Evolutionary conservation across 2,797 vertebrate genomes (phyloP).

Genomic region (Ptychadena robeensis): DNA sequence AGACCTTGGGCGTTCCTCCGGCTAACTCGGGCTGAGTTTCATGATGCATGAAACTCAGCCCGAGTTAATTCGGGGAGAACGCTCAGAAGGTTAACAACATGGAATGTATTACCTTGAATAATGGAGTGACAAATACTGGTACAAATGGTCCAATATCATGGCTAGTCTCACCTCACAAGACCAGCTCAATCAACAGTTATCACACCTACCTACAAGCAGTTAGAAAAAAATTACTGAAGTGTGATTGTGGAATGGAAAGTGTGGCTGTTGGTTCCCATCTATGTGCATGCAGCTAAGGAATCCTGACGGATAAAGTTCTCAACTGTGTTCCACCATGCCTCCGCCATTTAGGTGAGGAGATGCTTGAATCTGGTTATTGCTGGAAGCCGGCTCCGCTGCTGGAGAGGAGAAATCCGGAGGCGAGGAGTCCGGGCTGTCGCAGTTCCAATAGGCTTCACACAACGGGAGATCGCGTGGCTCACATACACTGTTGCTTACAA

Average conservation of each 20-base stretch:
- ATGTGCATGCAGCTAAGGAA: not conserved
- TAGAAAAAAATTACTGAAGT: not conserved
- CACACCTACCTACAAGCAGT: not conserved
- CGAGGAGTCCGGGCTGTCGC: slow-evolving; percentile 81
- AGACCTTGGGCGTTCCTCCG: too few species aligned
- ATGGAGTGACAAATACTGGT: too few species aligned
- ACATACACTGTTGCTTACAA: slow-evolving; percentile 94
- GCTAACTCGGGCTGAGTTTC: too few species aligned
- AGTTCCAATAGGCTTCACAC: slow-evolving; percentile 89
- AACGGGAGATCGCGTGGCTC: slow-evolving; percentile 91
- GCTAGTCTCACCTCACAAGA: not conserved
- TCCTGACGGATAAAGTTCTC: slow-evolving; percentile 63
- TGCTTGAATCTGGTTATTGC: slow-evolving; percentile 77
- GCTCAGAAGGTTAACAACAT: too few species aligned
- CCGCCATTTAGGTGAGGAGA: slow-evolving; percentile 80
- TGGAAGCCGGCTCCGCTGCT: slow-evolving; percentile 67
- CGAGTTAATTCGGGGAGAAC: too few species aligned
- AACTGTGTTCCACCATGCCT: slow-evolving; percentile 79
- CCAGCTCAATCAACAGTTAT: not conserved
- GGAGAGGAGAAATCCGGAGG: slow-evolving; percentile 78
- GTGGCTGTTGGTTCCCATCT: not conserved
- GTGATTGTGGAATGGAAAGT: not conserved
- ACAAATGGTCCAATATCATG: not conserved
- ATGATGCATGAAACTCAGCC: too few species aligned
- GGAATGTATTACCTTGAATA: too few species aligned